Base-by-base conservation (phyloP, 2,888 invertebrate genomes). In the Lymantria monacha region DNA sequence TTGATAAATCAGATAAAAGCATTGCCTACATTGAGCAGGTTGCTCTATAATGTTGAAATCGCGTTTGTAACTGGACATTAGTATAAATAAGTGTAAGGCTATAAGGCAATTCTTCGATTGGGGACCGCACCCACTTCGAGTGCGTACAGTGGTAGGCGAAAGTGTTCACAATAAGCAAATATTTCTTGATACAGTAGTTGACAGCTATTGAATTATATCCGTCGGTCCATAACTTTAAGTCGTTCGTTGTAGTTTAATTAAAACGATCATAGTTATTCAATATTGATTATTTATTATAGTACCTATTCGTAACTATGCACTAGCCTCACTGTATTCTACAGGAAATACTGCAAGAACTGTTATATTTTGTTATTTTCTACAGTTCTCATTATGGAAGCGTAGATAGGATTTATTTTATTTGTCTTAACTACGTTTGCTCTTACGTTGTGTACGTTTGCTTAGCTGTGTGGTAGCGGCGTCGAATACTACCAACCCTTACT, bases 101-200 rank as follows among this genome's bases (percentile, higher is more conserved):
- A 55, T 53, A 59, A 62, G 59, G 51, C 51, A 63, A 63, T 66
- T 68, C 69, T 60, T 67, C 57, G 69, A 55, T 65, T 41, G 30
- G 30, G 44, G 30, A 64, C 70, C 70, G 68, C 71, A 56, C 70
- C 70, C 64, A 69, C 56, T 50, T 51, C 44, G 62, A 66, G 55
- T 55, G 55, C 44, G 62, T 60, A 66, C 67, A 31, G 36, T 47
- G 58, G 59, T 49, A 54, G 51, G 57, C 69, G 57, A 63, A 69
- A 69, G 58, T 53, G 53, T 48, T 49, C 36, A 55, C 51, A 56
- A 56, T 55, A 43, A 38, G 30, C 51, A 46, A 58, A 56, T 63
- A 67, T 61, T 56, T 46, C 46, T 46, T 46, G 46, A 42, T 51
- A 33, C n/a, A 49, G 46, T 49, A 48, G 55, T 56, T 65, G 64